These are phyloP conservation scores for Anomalospiza imberbis DNA, from an alignment of 2,797 vertebrate species.

Conservation along the genomic window DNA sequence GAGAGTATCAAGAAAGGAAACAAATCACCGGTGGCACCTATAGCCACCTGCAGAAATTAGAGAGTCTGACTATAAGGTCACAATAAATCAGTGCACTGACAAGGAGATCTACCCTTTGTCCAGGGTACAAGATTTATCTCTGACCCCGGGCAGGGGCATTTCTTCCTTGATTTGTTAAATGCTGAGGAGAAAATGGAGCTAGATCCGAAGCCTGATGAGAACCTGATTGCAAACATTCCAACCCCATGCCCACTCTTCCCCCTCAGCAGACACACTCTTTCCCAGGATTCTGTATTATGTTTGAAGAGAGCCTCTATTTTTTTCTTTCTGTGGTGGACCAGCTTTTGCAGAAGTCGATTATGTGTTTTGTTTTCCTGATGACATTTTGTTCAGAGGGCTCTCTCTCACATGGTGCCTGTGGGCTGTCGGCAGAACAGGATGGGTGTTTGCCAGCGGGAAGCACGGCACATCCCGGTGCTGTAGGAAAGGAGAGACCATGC, in stretches of 20 bases:
- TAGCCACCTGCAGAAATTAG: constrained; percentile 54
- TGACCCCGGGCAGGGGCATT: constrained; percentile 58
- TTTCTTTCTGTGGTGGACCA: neutral
- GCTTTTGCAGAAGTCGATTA: neutral
- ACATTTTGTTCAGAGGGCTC: neutral
- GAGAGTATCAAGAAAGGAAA: neutral
- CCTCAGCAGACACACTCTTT: fast-evolving
- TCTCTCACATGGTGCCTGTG: fast-evolving
- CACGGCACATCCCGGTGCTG: fast-evolving
- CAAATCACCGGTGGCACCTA: constrained; percentile 32
- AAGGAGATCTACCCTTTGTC: constrained; percentile 64
- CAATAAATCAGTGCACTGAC: constrained; percentile 65
- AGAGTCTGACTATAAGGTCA: constrained; percentile 66
- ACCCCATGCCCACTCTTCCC: neutral
- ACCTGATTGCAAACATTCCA: constrained; percentile 33
- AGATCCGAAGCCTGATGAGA: neutral
- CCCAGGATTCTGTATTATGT: neutral
- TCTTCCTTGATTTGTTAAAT: constrained; percentile 59
- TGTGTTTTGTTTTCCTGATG: constrained; percentile 28
- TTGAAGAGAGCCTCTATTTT: neutral
- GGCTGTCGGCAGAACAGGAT: neutral
- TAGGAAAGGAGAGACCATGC: fast-evolving
- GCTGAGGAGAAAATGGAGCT: constrained; percentile 32
- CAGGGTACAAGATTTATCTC: constrained; percentile 64
- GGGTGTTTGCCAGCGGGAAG: neutral